phyloP scores from a whole-genome alignment of 2,113 vertebrate genomes.

The Fulica atra region DNA sequence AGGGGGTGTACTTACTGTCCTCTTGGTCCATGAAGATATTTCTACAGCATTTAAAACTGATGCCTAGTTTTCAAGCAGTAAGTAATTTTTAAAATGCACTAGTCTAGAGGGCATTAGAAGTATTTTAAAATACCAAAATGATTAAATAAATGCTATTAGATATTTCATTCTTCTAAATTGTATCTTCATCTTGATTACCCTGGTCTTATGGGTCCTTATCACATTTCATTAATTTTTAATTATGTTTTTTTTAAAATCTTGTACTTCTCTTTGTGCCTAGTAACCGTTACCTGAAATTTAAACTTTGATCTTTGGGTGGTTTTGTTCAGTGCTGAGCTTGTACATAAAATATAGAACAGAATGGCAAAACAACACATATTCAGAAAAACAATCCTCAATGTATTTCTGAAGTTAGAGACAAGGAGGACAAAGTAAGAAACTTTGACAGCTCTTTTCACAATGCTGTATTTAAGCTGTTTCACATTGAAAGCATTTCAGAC shows the following conservation, averaged over 20 bases:
- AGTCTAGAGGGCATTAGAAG: neutral
- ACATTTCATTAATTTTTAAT: neutral
- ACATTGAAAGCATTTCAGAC: neutral
- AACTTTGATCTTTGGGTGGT: neutral
- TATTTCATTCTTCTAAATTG: neutral
- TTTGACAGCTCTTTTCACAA: neutral
- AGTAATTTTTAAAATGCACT: neutral
- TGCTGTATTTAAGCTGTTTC: neutral
- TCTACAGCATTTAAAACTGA: neutral
- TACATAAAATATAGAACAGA: neutral
- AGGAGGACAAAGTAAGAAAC: neutral
- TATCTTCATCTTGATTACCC: neutral
- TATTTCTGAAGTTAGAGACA: neutral
- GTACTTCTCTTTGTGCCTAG: neutral
- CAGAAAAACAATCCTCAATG: neutral
- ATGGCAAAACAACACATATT: neutral
- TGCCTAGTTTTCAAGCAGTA: neutral
- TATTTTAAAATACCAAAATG: neutral
- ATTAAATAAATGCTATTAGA: neutral
- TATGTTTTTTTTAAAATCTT: neutral
- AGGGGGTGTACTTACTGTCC: neutral
- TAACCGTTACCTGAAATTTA: neutral
- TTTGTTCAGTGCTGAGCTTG: neutral
- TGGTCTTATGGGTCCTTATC: neutral
- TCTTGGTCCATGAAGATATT: neutral